Conservation (phyloP, 2,888 invertebrate genomes). For the Pardosa pseudoannulata region DNA sequence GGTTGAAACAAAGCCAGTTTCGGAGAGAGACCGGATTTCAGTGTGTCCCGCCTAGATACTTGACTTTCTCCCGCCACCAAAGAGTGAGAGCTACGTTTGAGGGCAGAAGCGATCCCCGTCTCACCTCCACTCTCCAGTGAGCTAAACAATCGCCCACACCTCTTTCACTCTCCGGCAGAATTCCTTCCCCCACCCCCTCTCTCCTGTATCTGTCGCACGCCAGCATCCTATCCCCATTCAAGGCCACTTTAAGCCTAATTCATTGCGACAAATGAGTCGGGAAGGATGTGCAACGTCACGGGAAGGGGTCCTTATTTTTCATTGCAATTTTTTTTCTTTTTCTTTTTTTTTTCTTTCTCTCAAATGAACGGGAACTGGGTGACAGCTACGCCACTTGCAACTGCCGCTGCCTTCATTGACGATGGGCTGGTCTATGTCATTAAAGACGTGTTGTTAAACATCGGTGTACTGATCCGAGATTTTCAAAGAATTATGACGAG, state of each 20-base stretch:
- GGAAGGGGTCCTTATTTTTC: slow-evolving; percentile 17
- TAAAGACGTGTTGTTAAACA: not conserved
- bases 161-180: too few relatives aligned
- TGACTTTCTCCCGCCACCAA: too few relatives aligned
- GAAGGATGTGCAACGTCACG: slow-evolving; percentile 56
- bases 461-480: not conserved
- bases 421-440: not conserved
- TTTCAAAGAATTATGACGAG: too few relatives aligned
- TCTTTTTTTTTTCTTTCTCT: not conserved
- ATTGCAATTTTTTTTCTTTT: too few relatives aligned
- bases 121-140: slow-evolving; percentile 3
- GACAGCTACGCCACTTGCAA: slow-evolving; percentile 31
- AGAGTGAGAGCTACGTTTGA: too few relatives aligned
- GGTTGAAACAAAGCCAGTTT: too few relatives aligned
- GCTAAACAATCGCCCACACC: too few relatives aligned
- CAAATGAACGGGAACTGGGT: slow-evolving; percentile 8
- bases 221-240: slow-evolving; percentile 18
- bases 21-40: too few relatives aligned
- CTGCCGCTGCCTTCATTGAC: not conserved
- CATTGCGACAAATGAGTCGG: slow-evolving; percentile 33
- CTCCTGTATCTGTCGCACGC: not conserved
- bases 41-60: too few relatives aligned
- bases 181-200: too few relatives aligned
- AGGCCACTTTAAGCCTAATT: slow-evolving; percentile 27
- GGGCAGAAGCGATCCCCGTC: too few relatives aligned